Conservation (phyloP, 2,797 vertebrate species). For the Siniperca obscura region DNA sequence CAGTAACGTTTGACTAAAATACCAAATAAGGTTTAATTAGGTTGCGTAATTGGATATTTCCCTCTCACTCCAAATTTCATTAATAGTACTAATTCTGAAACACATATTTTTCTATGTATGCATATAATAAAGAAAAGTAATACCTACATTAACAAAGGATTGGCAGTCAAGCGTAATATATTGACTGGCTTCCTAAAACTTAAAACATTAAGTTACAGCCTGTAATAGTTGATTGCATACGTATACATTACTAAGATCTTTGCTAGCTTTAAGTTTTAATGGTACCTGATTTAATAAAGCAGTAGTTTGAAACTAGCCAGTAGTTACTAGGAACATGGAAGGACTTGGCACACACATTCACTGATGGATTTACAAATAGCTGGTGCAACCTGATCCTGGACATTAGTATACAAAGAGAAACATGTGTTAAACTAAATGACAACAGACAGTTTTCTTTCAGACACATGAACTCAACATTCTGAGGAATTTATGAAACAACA, state of each 20-base stretch:
- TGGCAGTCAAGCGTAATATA: neutral
- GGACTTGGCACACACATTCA: slow-evolving; percentile 9
- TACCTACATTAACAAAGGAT: neutral
- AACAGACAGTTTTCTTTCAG: slow-evolving; percentile 16
- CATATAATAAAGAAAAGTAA: neutral
- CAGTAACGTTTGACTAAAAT: neutral
- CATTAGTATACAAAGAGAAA: slow-evolving; percentile 6
- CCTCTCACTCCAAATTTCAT: neutral
- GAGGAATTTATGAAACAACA: slow-evolving; percentile 5
- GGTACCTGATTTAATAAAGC: neutral
- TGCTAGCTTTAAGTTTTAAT: neutral
- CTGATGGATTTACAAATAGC: slow-evolving; percentile 19
- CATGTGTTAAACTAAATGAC: slow-evolving; percentile 28
- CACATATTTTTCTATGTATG: neutral
- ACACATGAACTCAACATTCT: slow-evolving; percentile 14
- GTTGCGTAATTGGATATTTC: neutral
- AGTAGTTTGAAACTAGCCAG: neutral
- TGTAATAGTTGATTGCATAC: neutral
- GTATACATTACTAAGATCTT: neutral
- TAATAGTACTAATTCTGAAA: neutral
- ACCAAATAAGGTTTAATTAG: neutral
- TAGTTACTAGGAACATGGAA: neutral
- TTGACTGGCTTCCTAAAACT: neutral
- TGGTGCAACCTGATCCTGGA: slow-evolving; percentile 12
- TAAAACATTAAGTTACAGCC: neutral